Base-by-base conservation (phyloP, 1,140 invertebrate species). In the Drosophila gunungcola region DNA sequence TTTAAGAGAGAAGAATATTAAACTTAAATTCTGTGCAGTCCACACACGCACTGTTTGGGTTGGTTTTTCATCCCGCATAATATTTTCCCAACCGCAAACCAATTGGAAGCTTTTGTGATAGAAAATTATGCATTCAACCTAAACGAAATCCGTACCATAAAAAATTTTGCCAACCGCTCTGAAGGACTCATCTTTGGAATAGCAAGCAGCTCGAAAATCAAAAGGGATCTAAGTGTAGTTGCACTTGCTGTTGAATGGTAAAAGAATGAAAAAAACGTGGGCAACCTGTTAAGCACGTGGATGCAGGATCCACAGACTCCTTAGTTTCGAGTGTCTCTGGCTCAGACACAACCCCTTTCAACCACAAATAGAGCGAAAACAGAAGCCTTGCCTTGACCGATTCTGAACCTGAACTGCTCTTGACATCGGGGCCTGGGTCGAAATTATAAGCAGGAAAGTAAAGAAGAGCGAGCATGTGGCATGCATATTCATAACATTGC, bases 401-500 rank as follows among this genome's bases (percentile, higher is more conserved):
- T 76, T 83, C 76, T 60, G 60, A 62, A 62, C 60, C 60, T 62
- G 60, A 83, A 75, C 72, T 83, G 80, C 64, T 67, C 75, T 75
- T 83, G 75, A 72, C 75, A 75, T 83, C 69, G 60, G 63, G 69
- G 53, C 64, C 42, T 52, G 54, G 53, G 42, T 77, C n/a, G 43
- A 56, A 61, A 56, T 69, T 70, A 51, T 42, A 73, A 54, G 45
- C 34, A 65, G 13, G 42, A 57, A 38, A 21, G 38, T 38, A 32
- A 12, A 25, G 61, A 3, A 42, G 38, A 49, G 39, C 36, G 39
- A 42, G 38, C 62, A 73, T 74, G 74, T 61, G 69, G 74, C 75
- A 75, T 83, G 80, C 80, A 83, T 83, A 83, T 83, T 83, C 80
- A 83, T 83, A 78, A 76, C 75, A 83, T 58, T 70, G 79, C 64